Base-by-base conservation (phyloP, 2,113 vertebrate species). In the Melanostigma gelatinosum region DNA sequence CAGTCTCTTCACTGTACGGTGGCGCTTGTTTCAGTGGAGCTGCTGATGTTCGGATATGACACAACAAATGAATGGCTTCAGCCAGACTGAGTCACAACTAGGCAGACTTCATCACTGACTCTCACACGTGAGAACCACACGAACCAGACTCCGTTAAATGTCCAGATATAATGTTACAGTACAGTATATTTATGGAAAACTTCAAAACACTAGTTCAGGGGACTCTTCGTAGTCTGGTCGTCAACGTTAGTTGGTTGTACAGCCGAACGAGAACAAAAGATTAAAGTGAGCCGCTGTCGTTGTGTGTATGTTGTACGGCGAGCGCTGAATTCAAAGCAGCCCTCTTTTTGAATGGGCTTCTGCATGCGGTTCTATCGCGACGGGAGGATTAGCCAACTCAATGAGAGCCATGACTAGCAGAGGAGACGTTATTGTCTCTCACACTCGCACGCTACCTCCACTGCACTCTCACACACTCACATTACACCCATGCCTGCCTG, bases 401-500 rank as follows among this genome's bases (percentile, higher is more conserved):
- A 55, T 10, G 29, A 58, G 61, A 66, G 57, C 61, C 61, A 62
- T 27, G 72, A 20, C 82, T 57, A 42, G 75, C 80, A 10, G 67
- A 15, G 6, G 34, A 76, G 66, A 62, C 61, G 10, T 20, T 46
- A 7, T 7, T n/a, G n/a, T 52, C 50, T 52, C n/a, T 24, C 55
- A 54, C 52, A 58, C 71, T 29, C 57, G 42, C 54, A 34, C 55
- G 32, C 22, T 20, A 52, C 50, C 8, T 20, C 22, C 50, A 18
- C 20, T 22, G 11, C 11, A 5, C 65, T 16, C 5, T 6, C 24
- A 67, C 72, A 48, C 57, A 24, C 72, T 38, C 63, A 74, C 44
- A 75, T 40, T 15, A 66, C 73, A 73, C 82, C 72, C 79, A 72
- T 27, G 36, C 57, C 8, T 62, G 58, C 72, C 20, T 24, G 74